Evolutionary conservation across 1,140 invertebrate species (phyloP), one percentile per base, ranked within the genome.

Genomic region (Monochamus saltuarius): DNA sequence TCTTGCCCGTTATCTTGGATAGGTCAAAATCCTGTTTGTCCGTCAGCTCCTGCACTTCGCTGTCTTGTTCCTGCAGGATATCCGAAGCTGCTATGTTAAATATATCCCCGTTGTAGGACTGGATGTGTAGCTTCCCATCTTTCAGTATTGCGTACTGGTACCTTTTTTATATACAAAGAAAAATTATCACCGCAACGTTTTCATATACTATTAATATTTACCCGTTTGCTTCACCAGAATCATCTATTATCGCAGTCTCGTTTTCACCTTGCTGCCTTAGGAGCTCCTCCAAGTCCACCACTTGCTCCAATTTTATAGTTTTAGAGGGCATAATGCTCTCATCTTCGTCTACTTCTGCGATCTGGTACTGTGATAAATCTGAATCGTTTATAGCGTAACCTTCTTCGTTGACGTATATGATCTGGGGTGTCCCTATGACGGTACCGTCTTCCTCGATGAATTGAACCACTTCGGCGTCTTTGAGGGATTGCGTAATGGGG

Each of bases 131-230:
- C 16, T 65, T 56, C 4, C 46, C 59, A 50, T 66, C 61, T 55
- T 65, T 60, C 22, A 68, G 29, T 13, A 68, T 51, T 11, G 63
- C 60, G 60, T 62, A 68, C 51, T 63, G 49, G 50, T 55, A 61
- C 19, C 58, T 17, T 40, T 50, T 9, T 42, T 34, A 29, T 57
- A 46, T 38, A 62, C 58, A 34, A 37, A 53, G 4, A 29, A 16
- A 36, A 22, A 14, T 10, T 17, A 61, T 1, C 36, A 13, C 19
- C 10, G 7, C 37, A 40, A 38, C 7, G 9, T 34, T 17, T 35
- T 19, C 17, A 45, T 22, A 7, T 55, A 2, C 6, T 19, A 56
- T 10, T 37, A 34, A 49, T 54, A 65, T 50, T 60, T 61, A 36
- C 43, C 38, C 37, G 37, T 52, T 45, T 29, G 17, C 11, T 10